phyloP scores from a whole-genome alignment of 2,797 vertebrate species.

The Rhincodon typus region DNA sequence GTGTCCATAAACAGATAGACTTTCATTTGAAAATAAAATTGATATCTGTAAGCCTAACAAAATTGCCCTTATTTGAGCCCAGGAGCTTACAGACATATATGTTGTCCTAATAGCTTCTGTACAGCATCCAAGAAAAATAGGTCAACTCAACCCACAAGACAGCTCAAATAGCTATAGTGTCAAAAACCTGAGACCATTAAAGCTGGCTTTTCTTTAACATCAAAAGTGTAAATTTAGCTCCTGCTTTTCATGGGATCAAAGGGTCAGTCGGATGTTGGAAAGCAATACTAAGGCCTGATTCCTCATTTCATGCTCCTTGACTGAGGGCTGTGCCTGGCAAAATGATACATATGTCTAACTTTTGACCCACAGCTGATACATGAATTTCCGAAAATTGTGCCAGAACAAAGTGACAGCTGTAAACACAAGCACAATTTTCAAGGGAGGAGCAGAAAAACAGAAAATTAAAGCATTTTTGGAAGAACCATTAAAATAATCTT shows the following conservation, averaged over 20 bases:
- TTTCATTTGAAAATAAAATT: not conserved
- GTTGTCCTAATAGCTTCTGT: not conserved
- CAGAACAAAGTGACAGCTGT: slow-evolving; percentile 1
- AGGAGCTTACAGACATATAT: not conserved
- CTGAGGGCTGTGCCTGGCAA: not conserved
- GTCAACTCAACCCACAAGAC: not conserved
- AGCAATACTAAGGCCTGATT: not conserved
- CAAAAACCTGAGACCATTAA: not conserved
- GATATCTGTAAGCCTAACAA: not conserved
- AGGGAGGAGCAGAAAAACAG: not conserved
- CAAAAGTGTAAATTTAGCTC: not conserved
- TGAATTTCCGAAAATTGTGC: not conserved
- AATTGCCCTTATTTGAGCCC: not conserved
- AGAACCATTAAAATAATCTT: not conserved
- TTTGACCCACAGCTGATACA: not conserved
- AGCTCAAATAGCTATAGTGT: not conserved
- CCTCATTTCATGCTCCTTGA: not conserved
- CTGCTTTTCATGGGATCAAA: not conserved
- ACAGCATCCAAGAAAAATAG: not conserved
- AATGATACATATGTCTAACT: not conserved
- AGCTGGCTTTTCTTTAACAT: not conserved
- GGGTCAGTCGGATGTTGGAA: not conserved
- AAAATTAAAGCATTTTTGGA: not conserved
- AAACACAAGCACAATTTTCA: not conserved
- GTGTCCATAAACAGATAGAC: not conserved